Evolutionary conservation across 2,888 invertebrate species (phyloP).

Genomic region (Cremastinae sp.): DNA sequence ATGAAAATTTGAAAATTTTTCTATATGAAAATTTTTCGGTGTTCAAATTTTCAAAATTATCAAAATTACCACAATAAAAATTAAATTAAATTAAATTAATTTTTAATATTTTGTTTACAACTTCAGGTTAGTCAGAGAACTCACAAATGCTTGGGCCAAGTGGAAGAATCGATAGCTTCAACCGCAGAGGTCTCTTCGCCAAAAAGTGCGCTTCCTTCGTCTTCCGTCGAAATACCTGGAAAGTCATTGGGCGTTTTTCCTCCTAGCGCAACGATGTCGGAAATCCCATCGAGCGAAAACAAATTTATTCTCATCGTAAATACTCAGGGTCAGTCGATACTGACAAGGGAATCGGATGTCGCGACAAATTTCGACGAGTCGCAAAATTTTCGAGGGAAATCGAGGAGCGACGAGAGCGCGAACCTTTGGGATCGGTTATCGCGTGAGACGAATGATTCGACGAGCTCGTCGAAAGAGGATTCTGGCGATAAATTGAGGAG

Average conservation of each 20-base stretch:
- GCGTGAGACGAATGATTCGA: conserved; percentile 24
- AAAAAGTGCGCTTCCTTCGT: conserved; percentile 68
- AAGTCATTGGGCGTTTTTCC: conserved; percentile 43
- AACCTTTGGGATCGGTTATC: conserved; percentile 41
- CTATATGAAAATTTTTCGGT: no score
- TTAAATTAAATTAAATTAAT: neutral
- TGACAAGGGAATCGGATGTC: conserved; percentile 71
- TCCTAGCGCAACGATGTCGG: conserved; percentile 53
- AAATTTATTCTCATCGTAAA: conserved; percentile 75
- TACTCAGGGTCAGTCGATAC: conserved; percentile 72
- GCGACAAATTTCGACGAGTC: conserved; percentile 33
- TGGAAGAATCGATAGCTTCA: conserved; percentile 83
- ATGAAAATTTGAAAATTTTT: no score
- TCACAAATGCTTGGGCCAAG: conserved; percentile 88
- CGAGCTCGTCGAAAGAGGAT: conserved; percentile 9
- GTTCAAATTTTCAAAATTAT: no score
- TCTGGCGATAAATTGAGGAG: conserved; percentile 61
- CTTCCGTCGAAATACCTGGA: conserved; percentile 63
- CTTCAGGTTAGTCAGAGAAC: conserved; percentile 89
- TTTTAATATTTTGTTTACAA: conserved; percentile 32
- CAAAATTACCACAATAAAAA: no score
- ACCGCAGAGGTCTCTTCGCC: conserved; percentile 65
- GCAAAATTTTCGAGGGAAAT: conserved; percentile 6
- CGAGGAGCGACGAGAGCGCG: neutral
- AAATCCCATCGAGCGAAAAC: conserved; percentile 65